Base-by-base conservation (phyloP, 2,113 vertebrate genomes). In the Rhinopithecus roxellana region DNA sequence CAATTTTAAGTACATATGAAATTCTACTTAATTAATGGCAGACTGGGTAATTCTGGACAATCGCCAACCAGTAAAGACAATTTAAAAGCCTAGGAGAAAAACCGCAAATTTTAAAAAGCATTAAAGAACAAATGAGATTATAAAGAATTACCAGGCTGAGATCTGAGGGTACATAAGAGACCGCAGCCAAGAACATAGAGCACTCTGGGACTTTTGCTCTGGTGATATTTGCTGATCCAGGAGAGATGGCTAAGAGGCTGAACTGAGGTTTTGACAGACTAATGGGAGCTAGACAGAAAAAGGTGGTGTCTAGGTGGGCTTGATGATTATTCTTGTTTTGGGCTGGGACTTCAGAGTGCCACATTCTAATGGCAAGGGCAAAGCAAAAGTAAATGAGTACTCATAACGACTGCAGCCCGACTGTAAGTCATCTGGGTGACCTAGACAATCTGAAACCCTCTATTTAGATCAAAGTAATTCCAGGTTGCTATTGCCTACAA, bases 11-110 rank as follows among this genome's bases (percentile, higher is more conserved):
- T 48, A 82, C 18, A 92, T 10, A 27, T 7, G 8, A 43, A 18
- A 95, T 92, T 92, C 35, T 55, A 43, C 22, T 86, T 94, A 86
- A 95, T 88, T 90, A 87, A 79, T 75, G 8, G 8, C 18, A 93
- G 69, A 45, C 18, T 78, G 23, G 48, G 81, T 96, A 72, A 80
- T 80, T 82, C 75, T 40, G 10, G 43, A 5, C 35, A 59, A 78
- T 30, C 17, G 5, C 50, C 57, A 95, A 32, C 8, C 75, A 83
- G 61, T 52, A 48, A 79, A 89, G 30, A 89, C 38, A 89, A 89
- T 45, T 90, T 90, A 82, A 94, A 96, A 87, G 8, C 0, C 45
- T 89, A 45, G 43, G 10, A 38, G 57, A 6, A 61, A 12, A 1
- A 1, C 23, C 57, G 12, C 20, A 79, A 59, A 79, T 59, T 93